Evolutionary conservation across 1,140 invertebrate genomes (phyloP).

Genomic region (Mylabris phalerata): DNA sequence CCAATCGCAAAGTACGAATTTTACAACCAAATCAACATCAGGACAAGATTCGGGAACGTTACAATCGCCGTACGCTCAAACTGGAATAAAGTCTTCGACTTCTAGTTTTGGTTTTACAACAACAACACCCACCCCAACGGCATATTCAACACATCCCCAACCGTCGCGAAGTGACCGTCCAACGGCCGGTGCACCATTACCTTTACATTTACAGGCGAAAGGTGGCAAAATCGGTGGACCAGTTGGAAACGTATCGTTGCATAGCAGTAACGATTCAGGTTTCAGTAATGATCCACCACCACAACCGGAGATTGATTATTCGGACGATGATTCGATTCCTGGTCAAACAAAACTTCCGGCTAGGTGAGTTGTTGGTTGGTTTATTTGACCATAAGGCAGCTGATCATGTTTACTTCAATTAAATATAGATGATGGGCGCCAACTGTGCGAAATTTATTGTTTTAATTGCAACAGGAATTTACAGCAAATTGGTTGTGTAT

Average conservation of each 20-base stretch:
- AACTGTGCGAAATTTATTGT: no score
- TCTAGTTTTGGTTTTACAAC: conserved; percentile 51
- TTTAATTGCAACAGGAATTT: no score
- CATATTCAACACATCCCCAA: conserved; percentile 49
- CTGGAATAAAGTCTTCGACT: conserved; percentile 48
- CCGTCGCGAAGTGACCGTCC: conserved; percentile 45
- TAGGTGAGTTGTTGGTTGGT: conserved; percentile 51
- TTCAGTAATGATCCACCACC: conserved; percentile 84
- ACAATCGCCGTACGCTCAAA: conserved; percentile 44
- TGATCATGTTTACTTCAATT: no score
- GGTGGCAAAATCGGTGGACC: conserved; percentile 41
- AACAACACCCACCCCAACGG: conserved; percentile 37
- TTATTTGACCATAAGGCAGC: no score
- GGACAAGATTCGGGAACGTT: conserved; percentile 30
- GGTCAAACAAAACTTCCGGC: conserved; percentile 54
- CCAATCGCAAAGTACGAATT: conserved; percentile 49
- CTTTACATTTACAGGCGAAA: conserved; percentile 39
- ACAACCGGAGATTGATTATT: conserved; percentile 83
- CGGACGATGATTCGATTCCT: conserved; percentile 70
- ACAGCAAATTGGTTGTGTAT: no score
- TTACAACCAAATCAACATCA: conserved; percentile 36
- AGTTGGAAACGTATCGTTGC: conserved; percentile 67
- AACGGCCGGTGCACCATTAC: conserved; percentile 43
- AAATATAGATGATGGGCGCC: no score
- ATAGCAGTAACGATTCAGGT: conserved; percentile 86